Evolutionary conservation across 2,888 invertebrate species (phyloP).

Genomic region (Poecilus cupreus): DNA sequence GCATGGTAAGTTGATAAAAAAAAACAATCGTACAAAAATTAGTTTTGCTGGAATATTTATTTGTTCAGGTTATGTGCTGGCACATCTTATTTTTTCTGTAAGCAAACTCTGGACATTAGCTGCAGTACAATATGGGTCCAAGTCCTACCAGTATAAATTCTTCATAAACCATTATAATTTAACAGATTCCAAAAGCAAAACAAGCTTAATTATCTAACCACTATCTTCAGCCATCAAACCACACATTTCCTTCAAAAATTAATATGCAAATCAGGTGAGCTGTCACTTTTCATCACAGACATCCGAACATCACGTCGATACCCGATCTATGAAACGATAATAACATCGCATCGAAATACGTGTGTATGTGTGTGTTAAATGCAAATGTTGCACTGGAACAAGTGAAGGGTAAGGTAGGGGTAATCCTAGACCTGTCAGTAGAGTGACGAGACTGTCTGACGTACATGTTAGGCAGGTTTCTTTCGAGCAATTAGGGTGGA

Average conservation of each 20-base stretch:
- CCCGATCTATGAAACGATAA: slow-evolving; percentile 14
- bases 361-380: slow-evolving; percentile 6
- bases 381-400: slow-evolving; percentile 23
- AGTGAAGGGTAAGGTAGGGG: neutral
- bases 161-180: neutral
- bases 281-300: neutral
- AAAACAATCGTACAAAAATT: too few species aligned
- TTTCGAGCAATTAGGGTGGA: slow-evolving; percentile 1
- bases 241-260: neutral
- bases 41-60: too few species aligned
- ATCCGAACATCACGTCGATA: slow-evolving; percentile 10
- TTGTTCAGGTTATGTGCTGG: too few species aligned
- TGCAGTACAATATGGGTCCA: too few species aligned
- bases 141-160: neutral
- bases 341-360: neutral
- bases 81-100: too few species aligned
- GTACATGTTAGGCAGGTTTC: neutral
- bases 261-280: slow-evolving; percentile 1
- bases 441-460: slow-evolving; percentile 33
- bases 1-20: too few species aligned
- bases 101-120: too few species aligned
- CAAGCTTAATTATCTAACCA: neutral
- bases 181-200: neutral
- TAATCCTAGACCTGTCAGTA: slow-evolving; percentile 53
- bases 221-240: neutral